These are phyloP conservation scores for Smutsia temminckii DNA, from an alignment of 2,797 vertebrate species.

Conservation along the genomic window DNA sequence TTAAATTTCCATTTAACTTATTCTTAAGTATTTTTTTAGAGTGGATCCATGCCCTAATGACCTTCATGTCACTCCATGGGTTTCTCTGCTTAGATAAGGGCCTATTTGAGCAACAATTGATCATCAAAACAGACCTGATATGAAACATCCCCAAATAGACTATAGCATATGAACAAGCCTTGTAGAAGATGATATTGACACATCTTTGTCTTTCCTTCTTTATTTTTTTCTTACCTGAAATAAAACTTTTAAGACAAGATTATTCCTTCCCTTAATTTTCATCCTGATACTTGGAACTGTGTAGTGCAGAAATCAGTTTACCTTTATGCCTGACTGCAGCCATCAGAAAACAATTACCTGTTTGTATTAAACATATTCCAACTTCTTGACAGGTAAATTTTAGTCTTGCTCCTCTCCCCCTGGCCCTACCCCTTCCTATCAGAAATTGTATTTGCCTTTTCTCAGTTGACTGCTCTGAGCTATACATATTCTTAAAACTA, in stretches of 20 bases:
- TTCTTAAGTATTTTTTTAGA: neutral
- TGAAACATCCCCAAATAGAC: neutral
- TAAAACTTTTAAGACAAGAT: neutral
- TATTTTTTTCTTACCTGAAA: neutral
- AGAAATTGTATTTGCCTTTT: constrained; percentile 62
- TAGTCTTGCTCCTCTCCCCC: neutral
- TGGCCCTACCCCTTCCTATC: neutral
- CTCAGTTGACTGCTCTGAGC: neutral
- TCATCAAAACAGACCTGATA: neutral
- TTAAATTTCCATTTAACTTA: neutral
- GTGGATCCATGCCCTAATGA: neutral
- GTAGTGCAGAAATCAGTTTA: neutral
- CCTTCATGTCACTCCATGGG: neutral
- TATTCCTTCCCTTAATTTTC: neutral
- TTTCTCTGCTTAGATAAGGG: neutral
- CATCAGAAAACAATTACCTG: constrained; percentile 37
- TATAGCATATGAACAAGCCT: neutral
- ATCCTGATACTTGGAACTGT: neutral
- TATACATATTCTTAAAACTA: constrained; percentile 61
- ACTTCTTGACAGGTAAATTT: constrained; percentile 63
- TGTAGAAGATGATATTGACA: neutral
- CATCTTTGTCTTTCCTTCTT: neutral
- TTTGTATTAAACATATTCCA: constrained; percentile 34
- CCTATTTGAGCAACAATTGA: neutral
- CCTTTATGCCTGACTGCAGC: neutral